phyloP scores from a whole-genome alignment of 1,140 invertebrate genomes.

The Venustaconcha ellipsiformis region DNA sequence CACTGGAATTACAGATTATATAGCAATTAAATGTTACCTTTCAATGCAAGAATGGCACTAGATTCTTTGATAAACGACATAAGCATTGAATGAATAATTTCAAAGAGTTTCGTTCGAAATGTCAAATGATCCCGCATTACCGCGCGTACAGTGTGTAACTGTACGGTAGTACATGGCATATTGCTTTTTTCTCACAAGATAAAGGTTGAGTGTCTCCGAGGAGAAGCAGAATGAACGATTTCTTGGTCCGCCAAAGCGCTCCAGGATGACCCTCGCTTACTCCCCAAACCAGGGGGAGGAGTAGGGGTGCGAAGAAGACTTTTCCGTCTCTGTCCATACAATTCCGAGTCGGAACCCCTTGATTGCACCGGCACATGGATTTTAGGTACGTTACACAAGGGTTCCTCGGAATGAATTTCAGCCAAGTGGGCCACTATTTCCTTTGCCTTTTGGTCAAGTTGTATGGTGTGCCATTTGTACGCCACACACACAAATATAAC shows the following conservation, averaged over 20 bases:
- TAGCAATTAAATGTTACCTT: too few relatives aligned
- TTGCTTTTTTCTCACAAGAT: constrained; percentile 8
- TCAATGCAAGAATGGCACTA: too few relatives aligned
- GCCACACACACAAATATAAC: constrained; percentile 27
- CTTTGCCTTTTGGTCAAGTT: constrained; percentile 22
- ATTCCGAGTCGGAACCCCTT: not conserved
- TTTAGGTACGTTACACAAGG: constrained; percentile 3
- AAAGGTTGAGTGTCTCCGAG: constrained; percentile 17
- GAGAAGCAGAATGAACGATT: constrained; percentile 9
- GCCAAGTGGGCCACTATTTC: constrained; percentile 9
- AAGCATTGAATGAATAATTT: too few relatives aligned
- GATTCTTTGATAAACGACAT: too few relatives aligned
- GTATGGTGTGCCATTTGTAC: constrained; percentile 17
- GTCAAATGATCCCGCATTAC: too few relatives aligned
- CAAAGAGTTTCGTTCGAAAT: too few relatives aligned
- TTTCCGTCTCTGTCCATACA: not conserved
- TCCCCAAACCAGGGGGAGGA: not conserved
- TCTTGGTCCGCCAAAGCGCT: constrained; percentile 21
- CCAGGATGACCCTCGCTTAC: constrained; percentile 14
- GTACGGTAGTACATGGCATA: too few relatives aligned
- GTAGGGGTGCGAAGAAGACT: not conserved
- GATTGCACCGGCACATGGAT: not conserved
- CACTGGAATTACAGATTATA: too few relatives aligned
- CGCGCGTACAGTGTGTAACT: too few relatives aligned
- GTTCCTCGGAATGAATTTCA: constrained; percentile 7